Base-by-base conservation (phyloP, 2,797 vertebrate genomes). In the Poeciliopsis paucimaculata region DNA sequence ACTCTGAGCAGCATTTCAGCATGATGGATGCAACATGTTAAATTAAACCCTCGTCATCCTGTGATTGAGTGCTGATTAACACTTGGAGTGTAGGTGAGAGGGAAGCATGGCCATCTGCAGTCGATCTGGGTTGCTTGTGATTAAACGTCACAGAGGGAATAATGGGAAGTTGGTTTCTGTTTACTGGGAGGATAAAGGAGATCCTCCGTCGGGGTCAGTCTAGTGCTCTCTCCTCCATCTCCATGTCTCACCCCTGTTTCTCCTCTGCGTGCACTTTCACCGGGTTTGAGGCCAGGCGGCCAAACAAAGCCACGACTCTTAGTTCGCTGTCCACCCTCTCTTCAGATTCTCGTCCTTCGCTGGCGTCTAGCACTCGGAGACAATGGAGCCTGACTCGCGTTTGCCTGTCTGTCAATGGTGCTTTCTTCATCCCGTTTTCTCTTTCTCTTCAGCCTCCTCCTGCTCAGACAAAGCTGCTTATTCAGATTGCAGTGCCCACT, bases 291-390 rank as follows among this genome's bases (percentile, higher is more conserved):
- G 83, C 84, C 87, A 87, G 77, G 77, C 18, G 46, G 47, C 77
- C 75, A 47, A 92, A 95, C 94, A 95, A 95, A 89, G 94, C 78
- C 72, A 34, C 18, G 28, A 90, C 86, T 94, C 91, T 93, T 90
- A 74, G 84, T 82, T 85, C 82, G 86, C 85, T 28, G 77, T 90
- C 86, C 88, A 92, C 92, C 92, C 88, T 91, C 94, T 92, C 89
- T 88, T 77, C 89, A 80, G 93, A 95, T 95, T 96, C 94, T 92
- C 94, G 90, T 87, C 90, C 80, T 91, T 93, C 93, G 92, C 94
- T 95, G 94, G 95, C 92, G 93, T 95, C 92, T 87, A 83, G 87
- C 90, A 78, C 86, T 89, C 5, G 3, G 80, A 90, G 92, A 96
- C 96, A 96, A 95, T 93, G 90, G 95, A 79, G 93, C 79, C 86